Base-by-base conservation (phyloP, 2,797 vertebrate genomes). In the Lycodopsis pacificus region DNA sequence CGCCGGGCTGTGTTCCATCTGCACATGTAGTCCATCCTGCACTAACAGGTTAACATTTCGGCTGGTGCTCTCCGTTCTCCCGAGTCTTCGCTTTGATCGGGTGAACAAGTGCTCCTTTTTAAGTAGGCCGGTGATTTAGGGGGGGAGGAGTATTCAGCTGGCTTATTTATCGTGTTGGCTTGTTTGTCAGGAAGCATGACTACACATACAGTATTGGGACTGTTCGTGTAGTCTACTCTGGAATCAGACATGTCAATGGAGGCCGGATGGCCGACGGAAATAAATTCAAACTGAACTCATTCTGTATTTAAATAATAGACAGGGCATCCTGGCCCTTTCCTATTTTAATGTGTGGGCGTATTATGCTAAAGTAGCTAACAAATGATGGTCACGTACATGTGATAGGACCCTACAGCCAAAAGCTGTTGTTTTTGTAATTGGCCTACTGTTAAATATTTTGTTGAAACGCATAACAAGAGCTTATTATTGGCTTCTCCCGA, bases 61-160 rank as follows among this genome's bases (percentile, higher is more conserved):
- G 44, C 82, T 65, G 22, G 40, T 7, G 12, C 63, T 81, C 32
- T 49, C 48, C 20, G 19, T 72, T 79, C 79, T 71, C 65, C 69
- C 1, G 14, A 49, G 42, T 64, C 46, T 19, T 32, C 3, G 22
- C 62, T 85, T 75, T 86, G 56, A 89, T 74, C 25, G 17, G 32
- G 30, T n/a, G 27, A 86, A 85, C 79, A 80, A 85, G 38, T 57
- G 2, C 72, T 82, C 12, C 71, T 88, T 84, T 90, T 82, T 51
- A 69, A 86, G 63, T 62, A 32, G 48, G 71, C 25, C 17, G 5
- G 54, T 36, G 70, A 84, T 27, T 27, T 27, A 11, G 32, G 48
- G 32, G 42, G 25, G 19, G 38, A 44, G 40, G 46, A 19, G 72
- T 1, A 46, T 71, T 77, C 11, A 15, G 48, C 27, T 58, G 51